A percentile compares a stretch with the other conserved stretches of the same genome.
Evolutionary conservation across 2,113 vertebrate genomes (phyloP).

Genomic region (Asarcornis scutulata): DNA sequence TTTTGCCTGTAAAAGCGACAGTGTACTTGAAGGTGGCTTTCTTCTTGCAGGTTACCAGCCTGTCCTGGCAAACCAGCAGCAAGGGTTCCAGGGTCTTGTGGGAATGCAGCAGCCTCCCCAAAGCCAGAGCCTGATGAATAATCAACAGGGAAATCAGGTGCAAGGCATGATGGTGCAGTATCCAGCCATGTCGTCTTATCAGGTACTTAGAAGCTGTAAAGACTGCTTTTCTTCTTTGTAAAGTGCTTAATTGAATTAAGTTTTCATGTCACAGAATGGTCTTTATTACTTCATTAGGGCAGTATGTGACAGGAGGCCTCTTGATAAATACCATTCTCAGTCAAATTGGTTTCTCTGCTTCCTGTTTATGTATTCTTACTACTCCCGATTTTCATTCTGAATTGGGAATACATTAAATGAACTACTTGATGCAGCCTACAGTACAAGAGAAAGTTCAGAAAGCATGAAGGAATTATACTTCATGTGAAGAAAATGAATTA

Average conservation of each 20-base stretch:
- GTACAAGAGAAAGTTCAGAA: not conserved
- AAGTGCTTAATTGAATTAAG: not conserved
- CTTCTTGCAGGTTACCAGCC: slow-evolving; percentile 84
- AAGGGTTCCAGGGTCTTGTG: slow-evolving; percentile 82
- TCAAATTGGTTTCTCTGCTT: not conserved
- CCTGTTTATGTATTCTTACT: not conserved
- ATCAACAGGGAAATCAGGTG: slow-evolving; percentile 82
- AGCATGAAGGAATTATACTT: not conserved
- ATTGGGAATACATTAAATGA: not conserved
- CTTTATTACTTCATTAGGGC: not conserved
- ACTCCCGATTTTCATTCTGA: not conserved
- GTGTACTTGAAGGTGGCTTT: not conserved
- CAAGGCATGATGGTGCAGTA: slow-evolving; percentile 88
- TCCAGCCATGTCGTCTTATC: slow-evolving; percentile 88
- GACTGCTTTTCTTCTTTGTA: not conserved
- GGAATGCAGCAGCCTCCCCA: slow-evolving; percentile 86
- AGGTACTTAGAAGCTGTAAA: slow-evolving; percentile 69
- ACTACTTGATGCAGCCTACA: slow-evolving; percentile 8
- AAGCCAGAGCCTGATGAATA: slow-evolving; percentile 82
- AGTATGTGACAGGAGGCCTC: not conserved
- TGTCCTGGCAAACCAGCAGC: slow-evolving; percentile 81
- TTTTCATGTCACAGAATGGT: not conserved
- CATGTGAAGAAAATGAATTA: not conserved
- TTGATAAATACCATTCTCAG: not conserved
- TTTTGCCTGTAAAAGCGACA: not conserved